Conservation (phyloP, 2,888 invertebrate species). For the Eucriotettix oculatus region DNA sequence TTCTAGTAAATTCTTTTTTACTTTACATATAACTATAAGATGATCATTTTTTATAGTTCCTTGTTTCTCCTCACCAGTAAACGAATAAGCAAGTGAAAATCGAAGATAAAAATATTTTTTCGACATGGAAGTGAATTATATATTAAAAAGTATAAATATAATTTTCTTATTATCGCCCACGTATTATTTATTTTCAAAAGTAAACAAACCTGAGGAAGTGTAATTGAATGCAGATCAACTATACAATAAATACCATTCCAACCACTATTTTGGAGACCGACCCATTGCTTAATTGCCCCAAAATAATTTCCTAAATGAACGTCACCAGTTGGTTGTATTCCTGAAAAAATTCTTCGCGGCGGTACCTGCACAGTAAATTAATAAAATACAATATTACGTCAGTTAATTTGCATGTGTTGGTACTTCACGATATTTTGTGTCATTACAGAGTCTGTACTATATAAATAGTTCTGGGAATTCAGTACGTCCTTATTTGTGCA, state of each 20-base stretch:
- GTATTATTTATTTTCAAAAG: neutral
- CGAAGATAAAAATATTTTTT: neutral
- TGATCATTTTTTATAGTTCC: no score
- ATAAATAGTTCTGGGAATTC: no score
- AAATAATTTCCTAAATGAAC: conserved; percentile 95
- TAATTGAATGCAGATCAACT: conserved; percentile 87
- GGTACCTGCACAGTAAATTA: no score
- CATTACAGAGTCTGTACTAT: no score
- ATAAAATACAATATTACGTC: no score
- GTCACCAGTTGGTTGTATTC: conserved; percentile 90
- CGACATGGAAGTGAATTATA: no score
- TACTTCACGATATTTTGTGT: no score
- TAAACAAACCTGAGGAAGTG: conserved; percentile 50
- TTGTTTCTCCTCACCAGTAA: neutral
- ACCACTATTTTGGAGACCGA: conserved; percentile 54
- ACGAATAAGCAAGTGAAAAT: neutral
- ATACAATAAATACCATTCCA: conserved; percentile 63
- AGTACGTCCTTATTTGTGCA: no score
- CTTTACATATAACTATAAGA: no score
- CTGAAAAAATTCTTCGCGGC: conserved; percentile 56
- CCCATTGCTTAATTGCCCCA: conserved; percentile 80
- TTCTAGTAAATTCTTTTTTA: no score
- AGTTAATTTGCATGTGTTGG: no score
- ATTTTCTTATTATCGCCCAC: neutral
- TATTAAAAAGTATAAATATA: no score